phyloP scores from a whole-genome alignment of 2,888 invertebrate genomes.

The Caenorhabditis macrosperma region DNA sequence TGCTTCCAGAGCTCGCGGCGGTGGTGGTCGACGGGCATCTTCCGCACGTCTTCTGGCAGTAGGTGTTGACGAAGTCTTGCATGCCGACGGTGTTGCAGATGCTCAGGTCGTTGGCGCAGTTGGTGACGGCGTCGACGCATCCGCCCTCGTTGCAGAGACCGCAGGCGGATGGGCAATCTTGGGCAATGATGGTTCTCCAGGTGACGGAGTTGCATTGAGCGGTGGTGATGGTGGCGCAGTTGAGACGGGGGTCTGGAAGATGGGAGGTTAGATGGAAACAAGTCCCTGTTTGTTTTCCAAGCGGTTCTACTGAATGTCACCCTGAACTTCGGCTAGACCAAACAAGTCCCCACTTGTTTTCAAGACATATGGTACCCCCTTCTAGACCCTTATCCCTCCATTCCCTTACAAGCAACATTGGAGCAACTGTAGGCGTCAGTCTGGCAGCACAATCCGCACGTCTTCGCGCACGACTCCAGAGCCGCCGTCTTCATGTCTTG shows the following conservation, averaged over 20 bases:
- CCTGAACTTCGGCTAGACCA: too few species aligned
- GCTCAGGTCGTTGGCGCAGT: slow-evolving; percentile 34
- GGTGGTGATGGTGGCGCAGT: slow-evolving; percentile 57
- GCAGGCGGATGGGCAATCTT: slow-evolving; percentile 57
- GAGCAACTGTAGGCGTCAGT: slow-evolving; percentile 59
- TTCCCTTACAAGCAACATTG: slow-evolving; percentile 55
- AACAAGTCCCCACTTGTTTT: too few species aligned
- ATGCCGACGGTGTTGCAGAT: slow-evolving; percentile 55
- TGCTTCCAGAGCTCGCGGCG: slow-evolving; percentile 2
- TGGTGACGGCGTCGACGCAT: slow-evolving; percentile 60
- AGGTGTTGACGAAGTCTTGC: slow-evolving; percentile 53
- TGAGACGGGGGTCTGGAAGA: slow-evolving; percentile 36
- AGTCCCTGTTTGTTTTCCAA: too few species aligned
- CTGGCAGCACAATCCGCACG: slow-evolving; percentile 65
- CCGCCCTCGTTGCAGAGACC: slow-evolving; percentile 62
- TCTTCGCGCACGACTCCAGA: slow-evolving; percentile 56
- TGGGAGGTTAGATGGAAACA: too few species aligned
- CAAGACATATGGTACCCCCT: too few species aligned
- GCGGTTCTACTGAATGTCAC: too few species aligned
- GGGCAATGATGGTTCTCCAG: slow-evolving; percentile 58
- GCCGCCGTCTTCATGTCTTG: slow-evolving; percentile 55
- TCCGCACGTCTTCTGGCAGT: slow-evolving; percentile 68
- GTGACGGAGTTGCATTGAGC: slow-evolving; percentile 49
- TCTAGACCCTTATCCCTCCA: too few species aligned
- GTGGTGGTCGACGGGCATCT: slow-evolving; percentile 46